Evolutionary conservation across 2,888 invertebrate genomes (phyloP).

Genomic region (Nemotelus nigrinus): DNA sequence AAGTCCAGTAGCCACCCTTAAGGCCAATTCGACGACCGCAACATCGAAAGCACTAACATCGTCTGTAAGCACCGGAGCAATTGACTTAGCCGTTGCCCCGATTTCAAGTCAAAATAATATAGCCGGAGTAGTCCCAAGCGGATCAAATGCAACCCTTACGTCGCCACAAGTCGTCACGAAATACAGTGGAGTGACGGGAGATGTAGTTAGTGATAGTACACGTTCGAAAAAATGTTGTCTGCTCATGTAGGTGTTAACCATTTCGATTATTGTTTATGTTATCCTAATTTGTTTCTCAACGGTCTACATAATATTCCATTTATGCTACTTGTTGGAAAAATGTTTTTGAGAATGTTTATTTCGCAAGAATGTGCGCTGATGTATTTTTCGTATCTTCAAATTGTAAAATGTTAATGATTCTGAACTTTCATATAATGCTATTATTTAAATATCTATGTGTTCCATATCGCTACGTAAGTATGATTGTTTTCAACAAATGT

Average conservation of each 20-base stretch:
- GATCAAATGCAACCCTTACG: slow-evolving; percentile 50
- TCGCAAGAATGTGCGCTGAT: too few relatives aligned
- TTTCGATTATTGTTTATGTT: slow-evolving; percentile 50
- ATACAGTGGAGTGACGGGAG: slow-evolving; percentile 80
- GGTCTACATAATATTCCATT: slow-evolving; percentile 51
- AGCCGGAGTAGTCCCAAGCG: not conserved
- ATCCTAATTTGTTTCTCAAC: slow-evolving; percentile 49
- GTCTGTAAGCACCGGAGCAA: slow-evolving; percentile 62
- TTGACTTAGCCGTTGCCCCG: slow-evolving; percentile 54
- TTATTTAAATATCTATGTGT: too few relatives aligned
- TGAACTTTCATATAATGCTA: too few relatives aligned
- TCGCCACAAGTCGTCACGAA: slow-evolving; percentile 60
- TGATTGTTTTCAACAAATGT: too few relatives aligned
- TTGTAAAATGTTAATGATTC: too few relatives aligned
- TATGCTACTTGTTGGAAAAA: slow-evolving; percentile 50
- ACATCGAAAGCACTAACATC: slow-evolving; percentile 59
- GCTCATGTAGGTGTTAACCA: slow-evolving; percentile 70
- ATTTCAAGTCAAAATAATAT: not conserved
- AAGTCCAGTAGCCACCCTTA: slow-evolving; percentile 58
- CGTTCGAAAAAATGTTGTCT: slow-evolving; percentile 78
- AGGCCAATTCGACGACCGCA: slow-evolving; percentile 64
- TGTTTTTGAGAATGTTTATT: slow-evolving; percentile 37
- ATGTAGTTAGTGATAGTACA: slow-evolving; percentile 77
- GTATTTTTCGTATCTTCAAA: too few relatives aligned
- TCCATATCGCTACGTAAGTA: too few relatives aligned